phyloP scores from a whole-genome alignment of 2,113 vertebrate species.

The Brienomyrus brachyistius region DNA sequence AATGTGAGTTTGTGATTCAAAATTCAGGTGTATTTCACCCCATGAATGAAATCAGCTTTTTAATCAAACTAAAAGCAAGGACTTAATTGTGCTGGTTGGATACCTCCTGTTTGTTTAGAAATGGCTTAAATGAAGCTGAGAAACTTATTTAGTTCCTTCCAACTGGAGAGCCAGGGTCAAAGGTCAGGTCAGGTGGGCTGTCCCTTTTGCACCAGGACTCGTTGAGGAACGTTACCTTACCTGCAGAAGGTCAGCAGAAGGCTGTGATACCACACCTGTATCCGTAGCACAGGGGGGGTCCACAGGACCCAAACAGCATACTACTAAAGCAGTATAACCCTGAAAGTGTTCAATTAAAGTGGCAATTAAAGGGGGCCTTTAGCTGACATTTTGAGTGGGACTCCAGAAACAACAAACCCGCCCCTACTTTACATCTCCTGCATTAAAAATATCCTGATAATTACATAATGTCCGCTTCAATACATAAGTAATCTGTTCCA shows the following conservation, averaged over 20 bases:
- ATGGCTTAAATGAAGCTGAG: background rate
- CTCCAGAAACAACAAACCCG: background rate
- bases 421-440: background rate
- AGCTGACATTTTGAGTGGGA: background rate
- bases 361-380: no score
- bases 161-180: background rate
- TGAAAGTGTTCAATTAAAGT: background rate
- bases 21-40: background rate
- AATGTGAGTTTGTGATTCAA: background rate
- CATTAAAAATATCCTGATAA: background rate
- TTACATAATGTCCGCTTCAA: background rate
- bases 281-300: background rate
- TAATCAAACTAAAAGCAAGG: background rate
- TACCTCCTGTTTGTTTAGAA: background rate
- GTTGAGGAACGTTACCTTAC: background rate
- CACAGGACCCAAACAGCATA: background rate
- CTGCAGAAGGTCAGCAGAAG: background rate
- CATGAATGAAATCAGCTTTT: background rate
- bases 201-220: background rate
- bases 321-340: background rate
- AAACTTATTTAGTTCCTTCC: background rate
- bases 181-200: background rate
- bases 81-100: background rate
- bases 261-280: background rate
- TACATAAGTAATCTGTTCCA: background rate